phyloP scores from a whole-genome alignment of 2,888 invertebrate species.

The Phania funesta region DNA sequence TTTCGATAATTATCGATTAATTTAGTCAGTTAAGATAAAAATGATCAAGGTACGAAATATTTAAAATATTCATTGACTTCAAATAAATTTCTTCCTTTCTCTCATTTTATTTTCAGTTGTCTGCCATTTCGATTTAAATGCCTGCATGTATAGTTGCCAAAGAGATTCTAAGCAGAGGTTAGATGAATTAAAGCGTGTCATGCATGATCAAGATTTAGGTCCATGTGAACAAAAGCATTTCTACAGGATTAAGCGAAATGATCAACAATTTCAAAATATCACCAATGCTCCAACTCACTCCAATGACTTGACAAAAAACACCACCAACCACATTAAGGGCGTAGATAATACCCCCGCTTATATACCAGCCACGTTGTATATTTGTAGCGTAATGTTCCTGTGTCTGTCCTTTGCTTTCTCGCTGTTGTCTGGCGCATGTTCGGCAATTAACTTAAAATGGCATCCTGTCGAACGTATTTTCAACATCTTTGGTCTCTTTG shows the following conservation, averaged over 20 bases:
- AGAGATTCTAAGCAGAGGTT: slow-evolving; percentile 70
- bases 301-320: slow-evolving; percentile 2
- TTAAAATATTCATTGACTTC: too few species aligned
- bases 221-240: slow-evolving; percentile 54
- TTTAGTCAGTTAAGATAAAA: too few species aligned
- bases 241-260: background rate
- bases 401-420: slow-evolving; percentile 81
- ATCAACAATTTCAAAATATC: background rate
- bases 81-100: background rate
- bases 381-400: slow-evolving; percentile 82
- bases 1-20: too few species aligned
- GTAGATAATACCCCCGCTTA: slow-evolving; percentile 6
- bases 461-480: slow-evolving; percentile 82
- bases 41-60: too few species aligned
- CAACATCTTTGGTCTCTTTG: slow-evolving; percentile 81
- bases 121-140: slow-evolving; percentile 76
- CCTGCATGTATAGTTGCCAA: slow-evolving; percentile 80
- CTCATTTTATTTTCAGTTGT: slow-evolving; percentile 73
- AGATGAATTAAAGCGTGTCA: slow-evolving; percentile 73
- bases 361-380: slow-evolving; percentile 81
- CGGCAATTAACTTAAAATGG: slow-evolving; percentile 83
- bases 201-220: slow-evolving; percentile 68
- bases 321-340: background rate
- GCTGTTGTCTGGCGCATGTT: slow-evolving; percentile 81
- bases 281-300: background rate